These are phyloP conservation scores for Oreocharis arfaki DNA, from an alignment of 2,113 vertebrate species.

Conservation along the genomic window DNA sequence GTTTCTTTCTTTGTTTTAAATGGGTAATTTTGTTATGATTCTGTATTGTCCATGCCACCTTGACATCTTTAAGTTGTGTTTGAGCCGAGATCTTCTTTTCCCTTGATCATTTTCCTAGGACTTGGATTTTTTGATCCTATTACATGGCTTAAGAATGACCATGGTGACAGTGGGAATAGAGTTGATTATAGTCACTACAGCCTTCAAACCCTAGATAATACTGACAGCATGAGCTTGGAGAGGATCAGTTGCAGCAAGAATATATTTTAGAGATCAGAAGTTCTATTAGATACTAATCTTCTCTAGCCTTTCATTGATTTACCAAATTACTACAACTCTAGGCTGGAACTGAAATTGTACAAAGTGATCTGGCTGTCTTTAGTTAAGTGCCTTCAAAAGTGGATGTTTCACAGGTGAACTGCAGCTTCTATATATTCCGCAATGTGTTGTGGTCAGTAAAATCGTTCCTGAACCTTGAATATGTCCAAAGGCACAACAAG, in stretches of 20 bases:
- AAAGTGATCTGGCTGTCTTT: background rate
- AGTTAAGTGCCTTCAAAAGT: background rate
- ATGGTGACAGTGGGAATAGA: background rate
- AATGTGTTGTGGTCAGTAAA: background rate
- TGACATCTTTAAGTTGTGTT: background rate
- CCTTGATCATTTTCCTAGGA: background rate
- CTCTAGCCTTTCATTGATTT: background rate
- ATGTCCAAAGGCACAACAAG: background rate
- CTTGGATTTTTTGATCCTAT: background rate
- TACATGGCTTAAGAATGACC: background rate
- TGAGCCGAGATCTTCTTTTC: background rate
- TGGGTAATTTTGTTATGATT: background rate
- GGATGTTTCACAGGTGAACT: background rate
- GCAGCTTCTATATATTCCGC: background rate
- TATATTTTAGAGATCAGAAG: background rate
- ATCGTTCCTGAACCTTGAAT: background rate
- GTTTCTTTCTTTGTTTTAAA: background rate
- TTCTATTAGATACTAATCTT: background rate
- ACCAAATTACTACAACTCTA: background rate
- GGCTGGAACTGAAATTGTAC: background rate
- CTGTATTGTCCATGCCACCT: background rate
- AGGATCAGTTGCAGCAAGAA: background rate
- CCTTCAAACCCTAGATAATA: background rate
- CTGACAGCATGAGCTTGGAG: background rate
- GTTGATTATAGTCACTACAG: background rate